Conservation (phyloP, 2,113 vertebrate genomes). For the Datnioides undecimradiatus region DNA sequence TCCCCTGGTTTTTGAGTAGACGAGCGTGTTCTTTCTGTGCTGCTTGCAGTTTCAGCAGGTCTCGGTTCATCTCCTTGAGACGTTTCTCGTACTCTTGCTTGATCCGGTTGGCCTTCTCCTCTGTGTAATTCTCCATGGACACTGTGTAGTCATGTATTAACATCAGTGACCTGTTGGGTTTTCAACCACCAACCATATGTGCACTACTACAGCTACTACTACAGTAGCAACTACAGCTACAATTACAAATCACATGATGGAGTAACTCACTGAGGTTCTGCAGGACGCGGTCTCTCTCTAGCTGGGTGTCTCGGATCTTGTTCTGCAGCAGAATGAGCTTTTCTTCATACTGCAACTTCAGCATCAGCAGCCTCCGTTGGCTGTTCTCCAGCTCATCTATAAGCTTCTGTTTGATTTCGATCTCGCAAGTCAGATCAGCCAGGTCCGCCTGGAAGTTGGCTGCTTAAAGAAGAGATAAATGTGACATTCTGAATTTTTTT, state of each 20-base stretch:
- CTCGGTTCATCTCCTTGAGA: slow-evolving; percentile 98
- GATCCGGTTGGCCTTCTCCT: slow-evolving; percentile 95
- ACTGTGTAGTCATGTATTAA: slow-evolving; percentile 61
- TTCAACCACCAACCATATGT: too few species aligned
- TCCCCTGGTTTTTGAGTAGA: slow-evolving; percentile 95
- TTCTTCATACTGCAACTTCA: slow-evolving; percentile 97
- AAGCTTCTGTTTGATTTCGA: slow-evolving; percentile 98
- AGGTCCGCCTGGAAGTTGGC: slow-evolving; percentile 94
- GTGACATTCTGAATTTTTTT: neutral
- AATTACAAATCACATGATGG: slow-evolving; percentile 1
- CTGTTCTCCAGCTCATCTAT: slow-evolving; percentile 98
- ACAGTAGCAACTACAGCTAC: too few species aligned
- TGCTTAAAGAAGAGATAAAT: slow-evolving; percentile 57
- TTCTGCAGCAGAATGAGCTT: slow-evolving; percentile 97
- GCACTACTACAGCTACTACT: too few species aligned
- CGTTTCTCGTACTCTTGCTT: slow-evolving; percentile 95
- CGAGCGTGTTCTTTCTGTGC: slow-evolving; percentile 96
- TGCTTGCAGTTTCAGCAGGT: slow-evolving; percentile 93
- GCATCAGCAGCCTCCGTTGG: slow-evolving; percentile 92
- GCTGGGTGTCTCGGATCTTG: slow-evolving; percentile 97
- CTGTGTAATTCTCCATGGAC: slow-evolving; percentile 97
- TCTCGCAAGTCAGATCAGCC: slow-evolving; percentile 96
- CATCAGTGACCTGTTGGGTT: neutral
- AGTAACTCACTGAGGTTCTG: slow-evolving; percentile 93
- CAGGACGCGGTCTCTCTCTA: slow-evolving; percentile 95